phyloP scores from a whole-genome alignment of 1,140 invertebrate genomes.

The Anastrepha obliqua region DNA sequence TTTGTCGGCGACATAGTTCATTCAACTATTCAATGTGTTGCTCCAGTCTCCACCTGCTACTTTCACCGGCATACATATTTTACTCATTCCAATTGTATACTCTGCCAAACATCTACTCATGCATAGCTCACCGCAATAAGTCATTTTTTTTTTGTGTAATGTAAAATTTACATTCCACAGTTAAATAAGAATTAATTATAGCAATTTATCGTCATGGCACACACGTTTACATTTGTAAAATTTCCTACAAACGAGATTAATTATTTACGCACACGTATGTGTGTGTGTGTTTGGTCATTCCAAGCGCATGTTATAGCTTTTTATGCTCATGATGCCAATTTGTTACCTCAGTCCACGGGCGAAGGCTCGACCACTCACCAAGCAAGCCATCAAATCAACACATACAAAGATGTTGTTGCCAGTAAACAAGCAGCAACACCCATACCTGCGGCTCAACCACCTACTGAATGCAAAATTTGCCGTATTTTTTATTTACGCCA shows the following conservation, averaged over 20 bases:
- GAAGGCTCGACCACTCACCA: neutral
- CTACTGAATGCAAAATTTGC: neutral
- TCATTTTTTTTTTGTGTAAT: neutral
- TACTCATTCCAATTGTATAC: neutral
- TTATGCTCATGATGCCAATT: conserved; percentile 65
- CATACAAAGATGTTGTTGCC: conserved; percentile 23
- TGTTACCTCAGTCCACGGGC: conserved; percentile 64
- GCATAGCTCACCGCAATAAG: neutral
- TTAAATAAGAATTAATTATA: conserved; percentile 40
- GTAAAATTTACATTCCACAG: conserved; percentile 19
- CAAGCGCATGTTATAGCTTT: conserved; percentile 53
- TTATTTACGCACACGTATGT: conserved; percentile 9
- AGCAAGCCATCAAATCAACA: neutral
- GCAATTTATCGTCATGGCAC: neutral
- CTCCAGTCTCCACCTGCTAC: neutral
- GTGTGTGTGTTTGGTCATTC: conserved; percentile 6
- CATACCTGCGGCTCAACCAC: neutral
- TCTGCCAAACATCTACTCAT: neutral
- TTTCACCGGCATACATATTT: neutral
- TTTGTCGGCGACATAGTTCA: neutral
- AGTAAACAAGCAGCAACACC: neutral
- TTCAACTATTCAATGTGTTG: neutral
- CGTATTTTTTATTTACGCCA: neutral
- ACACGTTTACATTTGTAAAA: neutral
- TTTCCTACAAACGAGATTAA: neutral